A percentile compares a stretch with the other conserved stretches of the same genome.
phyloP scores from a whole-genome alignment of 2,113 vertebrate genomes.

The Conger conger region DNA sequence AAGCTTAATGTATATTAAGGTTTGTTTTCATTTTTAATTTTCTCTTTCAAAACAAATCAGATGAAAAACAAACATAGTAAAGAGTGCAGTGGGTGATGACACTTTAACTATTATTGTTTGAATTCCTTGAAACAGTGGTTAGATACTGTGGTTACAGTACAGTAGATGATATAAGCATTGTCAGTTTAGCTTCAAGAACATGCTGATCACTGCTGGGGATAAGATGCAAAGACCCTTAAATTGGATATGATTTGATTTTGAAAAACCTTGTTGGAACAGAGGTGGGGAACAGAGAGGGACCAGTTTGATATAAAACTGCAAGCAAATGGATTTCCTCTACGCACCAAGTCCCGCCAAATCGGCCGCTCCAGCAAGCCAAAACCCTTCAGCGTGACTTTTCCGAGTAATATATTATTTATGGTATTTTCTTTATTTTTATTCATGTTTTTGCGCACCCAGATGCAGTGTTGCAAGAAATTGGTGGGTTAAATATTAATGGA shows the following conservation, averaged over 20 bases:
- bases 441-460: constrained; percentile 44
- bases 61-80: constrained; percentile 1
- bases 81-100: background rate
- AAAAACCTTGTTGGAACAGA: constrained; percentile 24
- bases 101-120: background rate
- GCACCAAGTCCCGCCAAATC: constrained; percentile 32
- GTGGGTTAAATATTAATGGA: constrained; percentile 66
- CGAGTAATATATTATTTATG: constrained; percentile 55
- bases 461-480: constrained; percentile 51
- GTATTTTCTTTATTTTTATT: constrained; percentile 42
- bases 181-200: constrained; percentile 5
- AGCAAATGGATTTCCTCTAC: constrained; percentile 46
- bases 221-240: constrained; percentile 43
- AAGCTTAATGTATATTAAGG: background rate
- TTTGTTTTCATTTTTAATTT: too few relatives aligned
- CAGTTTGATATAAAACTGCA: constrained; percentile 35
- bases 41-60: background rate
- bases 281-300: constrained; percentile 24
- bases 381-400: constrained; percentile 32
- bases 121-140: background rate
- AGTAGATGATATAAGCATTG: background rate
- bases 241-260: constrained; percentile 46
- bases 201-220: constrained; percentile 19
- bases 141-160: background rate
- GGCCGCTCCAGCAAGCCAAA: constrained; percentile 41